Base-by-base conservation (phyloP, 2,888 invertebrate species). In the Lithophane leautieri region DNA sequence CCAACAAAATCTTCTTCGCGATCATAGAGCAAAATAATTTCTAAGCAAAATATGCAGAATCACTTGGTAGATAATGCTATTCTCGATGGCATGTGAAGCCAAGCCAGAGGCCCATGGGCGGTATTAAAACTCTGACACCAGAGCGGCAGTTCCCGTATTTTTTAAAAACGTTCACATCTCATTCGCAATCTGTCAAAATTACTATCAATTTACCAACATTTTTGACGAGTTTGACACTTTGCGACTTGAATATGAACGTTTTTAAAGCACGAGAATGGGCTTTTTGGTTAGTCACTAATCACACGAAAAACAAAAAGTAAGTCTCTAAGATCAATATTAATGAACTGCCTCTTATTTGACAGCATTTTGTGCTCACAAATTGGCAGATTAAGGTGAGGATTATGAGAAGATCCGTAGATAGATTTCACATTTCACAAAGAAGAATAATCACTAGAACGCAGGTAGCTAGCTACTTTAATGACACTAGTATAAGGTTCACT, bases 1-100 rank as follows among this genome's bases (percentile, higher is more conserved):
- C 52, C 50, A 68, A 60, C 68, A 79, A 28, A 47, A 61, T 50
- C 2, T 79, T 2, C 19, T 14, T 52, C 28, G n/a, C n/a, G 22
- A 60, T n/a, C 58, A n/a, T 19, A 4, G 14, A 42, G 54, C 28
- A 12, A 61, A 54, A 47, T 3, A 54, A 60, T 66, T 40, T 58
- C 8, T n/a, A 25, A 3, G 28, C 2, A 8, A 56, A 50, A 7
- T 70, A 56, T 40, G 54, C 19, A 19, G 52, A 50, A 54, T 50
- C 9, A 44, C 16, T 44, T 34, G 28, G 12, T 12, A 25, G 22
- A 1, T 44, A 1, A 44, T 74, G 22, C 8, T 44, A 11, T 3
- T 19, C 34, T 34, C 34, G 34, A 34, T 4, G 34, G 34, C 34
- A 34, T 34, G 34, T 34, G 34, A 34, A 34, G 34, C 34, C 4